Percentiles rank a stretch among this genome's conserved stretches.
These are phyloP conservation scores for Polyommatus iphigenia DNA, from an alignment of 2,888 invertebrate genomes.

Conservation along the genomic window DNA sequence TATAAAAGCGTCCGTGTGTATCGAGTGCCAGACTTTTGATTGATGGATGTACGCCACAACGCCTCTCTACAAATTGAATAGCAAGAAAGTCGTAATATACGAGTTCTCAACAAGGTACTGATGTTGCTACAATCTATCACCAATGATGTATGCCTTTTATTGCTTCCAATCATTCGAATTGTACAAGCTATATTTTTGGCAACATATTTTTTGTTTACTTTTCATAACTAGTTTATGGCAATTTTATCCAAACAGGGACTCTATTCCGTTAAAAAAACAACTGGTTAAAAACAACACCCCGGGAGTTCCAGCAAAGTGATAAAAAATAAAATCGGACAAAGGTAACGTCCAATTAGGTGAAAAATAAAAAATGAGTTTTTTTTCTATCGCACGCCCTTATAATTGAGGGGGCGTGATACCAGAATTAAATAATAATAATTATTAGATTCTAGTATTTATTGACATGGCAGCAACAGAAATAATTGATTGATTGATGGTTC, in stretches of 20 bases:
- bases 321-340: too few relatives aligned
- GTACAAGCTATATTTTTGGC: constrained; percentile 3
- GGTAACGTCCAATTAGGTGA: too few relatives aligned
- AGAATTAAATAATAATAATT: too few relatives aligned
- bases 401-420: too few relatives aligned
- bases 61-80: constrained; percentile 38
- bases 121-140: constrained; percentile 33
- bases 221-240: background rate
- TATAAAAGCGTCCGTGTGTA: constrained; percentile 33
- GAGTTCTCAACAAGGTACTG: constrained; percentile 36
- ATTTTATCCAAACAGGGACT: too few relatives aligned
- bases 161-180: constrained; percentile 23
- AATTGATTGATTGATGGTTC: background rate
- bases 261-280: too few relatives aligned
- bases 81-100: constrained; percentile 42
- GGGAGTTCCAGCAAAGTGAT: too few relatives aligned
- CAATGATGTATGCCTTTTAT: constrained; percentile 32
- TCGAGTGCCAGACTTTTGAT: constrained; percentile 39
- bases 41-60: constrained; percentile 45
- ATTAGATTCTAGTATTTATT: background rate
- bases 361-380: too few relatives aligned
- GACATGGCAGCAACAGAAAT: background rate
- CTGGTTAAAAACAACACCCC: background rate
- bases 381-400: too few relatives aligned
- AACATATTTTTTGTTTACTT: constrained; percentile 3